Conservation (phyloP, 2,888 invertebrate genomes). For the Gastrophysa polygoni region DNA sequence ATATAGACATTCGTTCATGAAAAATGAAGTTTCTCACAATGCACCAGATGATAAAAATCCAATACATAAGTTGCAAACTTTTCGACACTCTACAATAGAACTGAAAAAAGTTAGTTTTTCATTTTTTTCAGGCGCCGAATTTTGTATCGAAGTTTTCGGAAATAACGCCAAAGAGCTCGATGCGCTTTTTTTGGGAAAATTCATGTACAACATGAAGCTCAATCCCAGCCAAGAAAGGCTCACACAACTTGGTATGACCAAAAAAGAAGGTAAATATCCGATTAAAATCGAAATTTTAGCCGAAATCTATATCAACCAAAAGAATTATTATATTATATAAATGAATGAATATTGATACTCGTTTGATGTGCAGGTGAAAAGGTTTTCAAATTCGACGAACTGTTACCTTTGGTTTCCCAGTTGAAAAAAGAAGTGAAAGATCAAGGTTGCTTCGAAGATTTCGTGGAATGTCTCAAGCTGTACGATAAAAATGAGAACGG, state of each 20-base stretch:
- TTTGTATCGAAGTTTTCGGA: slow-evolving; percentile 50
- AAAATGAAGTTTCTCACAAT: too few species aligned
- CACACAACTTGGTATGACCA: slow-evolving; percentile 91
- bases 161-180: slow-evolving; percentile 87
- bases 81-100: too few species aligned
- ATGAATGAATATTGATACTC: not conserved
- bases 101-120: too few species aligned
- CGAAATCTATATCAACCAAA: too few species aligned
- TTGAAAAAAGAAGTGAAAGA: slow-evolving; percentile 88
- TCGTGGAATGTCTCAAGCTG: slow-evolving; percentile 98
- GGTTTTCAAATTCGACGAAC: slow-evolving; percentile 89
- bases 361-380: slow-evolving; percentile 75
- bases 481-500: slow-evolving; percentile 99
- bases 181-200: slow-evolving; percentile 85
- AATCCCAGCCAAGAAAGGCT: slow-evolving; percentile 93
- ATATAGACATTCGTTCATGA: too few species aligned
- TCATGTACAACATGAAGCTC: slow-evolving; percentile 88
- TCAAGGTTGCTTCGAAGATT: slow-evolving; percentile 97
- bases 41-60: too few species aligned
- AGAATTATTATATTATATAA: too few species aligned
- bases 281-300: too few species aligned
- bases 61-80: too few species aligned
- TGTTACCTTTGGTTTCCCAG: slow-evolving; percentile 93
- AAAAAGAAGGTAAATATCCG: slow-evolving; percentile 64
- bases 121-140: slow-evolving; percentile 47